Percentiles rank a stretch among this genome's conserved stretches.
phyloP scores from a whole-genome alignment of 2,888 invertebrate species.

The Allolobophora icterica region DNA sequence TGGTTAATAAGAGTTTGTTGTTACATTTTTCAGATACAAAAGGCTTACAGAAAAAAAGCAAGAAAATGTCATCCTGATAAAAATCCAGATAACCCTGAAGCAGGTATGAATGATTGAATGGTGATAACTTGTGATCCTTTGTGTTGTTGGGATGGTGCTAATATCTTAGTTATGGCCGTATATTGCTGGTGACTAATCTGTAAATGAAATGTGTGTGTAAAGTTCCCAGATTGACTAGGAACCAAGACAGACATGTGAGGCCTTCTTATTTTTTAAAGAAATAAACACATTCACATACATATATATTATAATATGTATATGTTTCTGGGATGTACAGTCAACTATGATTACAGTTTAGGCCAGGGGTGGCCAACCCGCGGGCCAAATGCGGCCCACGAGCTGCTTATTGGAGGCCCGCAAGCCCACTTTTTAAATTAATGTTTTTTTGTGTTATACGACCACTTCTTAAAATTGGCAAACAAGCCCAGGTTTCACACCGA shows the following conservation, averaged over 20 bases:
- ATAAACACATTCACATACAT: too few relatives aligned
- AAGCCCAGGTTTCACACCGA: too few relatives aligned
- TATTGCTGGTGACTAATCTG: neutral
- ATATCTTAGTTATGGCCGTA: too few relatives aligned
- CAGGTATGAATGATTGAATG: constrained; percentile 8
- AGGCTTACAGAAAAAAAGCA: neutral
- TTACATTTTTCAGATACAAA: neutral
- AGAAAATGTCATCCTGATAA: constrained; percentile 17
- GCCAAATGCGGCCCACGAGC: too few relatives aligned
- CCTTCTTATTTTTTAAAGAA: neutral
- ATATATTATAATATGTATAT: too few relatives aligned
- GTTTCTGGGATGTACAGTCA: neutral
- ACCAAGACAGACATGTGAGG: neutral
- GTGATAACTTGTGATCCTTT: neutral
- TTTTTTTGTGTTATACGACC: too few relatives aligned
- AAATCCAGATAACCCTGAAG: neutral
- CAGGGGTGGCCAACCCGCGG: too few relatives aligned
- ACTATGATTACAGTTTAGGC: too few relatives aligned
- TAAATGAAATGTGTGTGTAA: neutral
- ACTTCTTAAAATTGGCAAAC: too few relatives aligned
- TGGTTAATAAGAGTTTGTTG: neutral
- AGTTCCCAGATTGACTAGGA: neutral
- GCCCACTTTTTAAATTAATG: too few relatives aligned
- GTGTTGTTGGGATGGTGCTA: neutral
- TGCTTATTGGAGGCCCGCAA: too few relatives aligned